Base-by-base conservation (phyloP, 2,113 vertebrate species). In the Prionailurus viverrinus region DNA sequence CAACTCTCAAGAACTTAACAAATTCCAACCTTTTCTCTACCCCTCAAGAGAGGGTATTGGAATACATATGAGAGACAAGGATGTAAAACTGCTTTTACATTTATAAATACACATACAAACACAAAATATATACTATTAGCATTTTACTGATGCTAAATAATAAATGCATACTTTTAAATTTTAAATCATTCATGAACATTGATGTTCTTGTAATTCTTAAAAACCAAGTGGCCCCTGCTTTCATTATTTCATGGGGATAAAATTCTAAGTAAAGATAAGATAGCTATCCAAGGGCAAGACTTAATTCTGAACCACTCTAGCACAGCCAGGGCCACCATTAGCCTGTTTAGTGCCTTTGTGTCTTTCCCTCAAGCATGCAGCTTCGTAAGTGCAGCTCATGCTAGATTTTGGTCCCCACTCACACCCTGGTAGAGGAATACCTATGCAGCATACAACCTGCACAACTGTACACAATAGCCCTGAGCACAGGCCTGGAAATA, bases 21-120 rank as follows among this genome's bases (percentile, higher is more conserved):
- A 80, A 95, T 23, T 79, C n/a, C 65, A 87, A 73, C 29, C 53
- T 73, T 92, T 87, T 87, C 41, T 87, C 89, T 51, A 63, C 12
- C 51, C 66, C 41, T 92, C 82, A 92, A 41, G 91, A 63, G 79
- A 63, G 55, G 19, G 10, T 33, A 68, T 0, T 84, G 5, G 69
- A 71, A 69, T n/a, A 69, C 61, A 93, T 51, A 1, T 45, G 33
- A 78, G 19, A 27, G 48, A 93, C 63, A 83, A 89, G 11, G 29
- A 39, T 25, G 3, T n/a, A 1, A 89, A 84, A 41, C 39, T 33
- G 27, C 68, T 76, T 93, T 93, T 83, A 58, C 18, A 51, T 66
- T n/a, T 89, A 89, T 1, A 84, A 39, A 85, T 10, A 79, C 27
- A 79, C 25, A 89, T 39, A 84, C 78, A 71, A 90, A 79, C 71